Evolutionary conservation across 2,113 vertebrate species (phyloP).

Genomic region (Tyto alba): DNA sequence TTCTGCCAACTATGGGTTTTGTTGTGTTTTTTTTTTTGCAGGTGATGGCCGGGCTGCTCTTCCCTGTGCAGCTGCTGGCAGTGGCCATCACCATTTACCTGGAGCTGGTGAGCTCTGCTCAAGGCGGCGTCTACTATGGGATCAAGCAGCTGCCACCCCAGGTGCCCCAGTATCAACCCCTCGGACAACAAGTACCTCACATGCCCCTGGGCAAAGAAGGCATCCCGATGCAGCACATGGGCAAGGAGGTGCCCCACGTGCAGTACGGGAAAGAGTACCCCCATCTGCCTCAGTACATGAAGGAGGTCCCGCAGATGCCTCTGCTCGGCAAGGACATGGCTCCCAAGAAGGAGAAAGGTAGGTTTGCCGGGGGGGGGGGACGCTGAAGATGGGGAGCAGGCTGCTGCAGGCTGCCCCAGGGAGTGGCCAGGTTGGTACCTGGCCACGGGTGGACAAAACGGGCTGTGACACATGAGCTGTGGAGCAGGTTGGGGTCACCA

Average conservation of each 20-base stretch:
- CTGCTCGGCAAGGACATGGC: constrained; percentile 85
- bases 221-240: constrained; percentile 78
- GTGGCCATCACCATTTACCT: constrained; percentile 70
- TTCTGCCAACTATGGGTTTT: not conserved
- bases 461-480: not conserved
- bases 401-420: too few species aligned
- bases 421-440: not conserved
- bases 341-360: constrained; percentile 93
- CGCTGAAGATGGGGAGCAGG: too few species aligned
- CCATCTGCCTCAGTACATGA: constrained; percentile 86
- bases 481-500: not conserved
- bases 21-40: constrained; percentile 9
- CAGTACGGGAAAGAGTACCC: constrained; percentile 88
- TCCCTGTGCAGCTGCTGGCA: constrained; percentile 66
- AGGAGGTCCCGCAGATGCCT: constrained; percentile 86
- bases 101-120: constrained; percentile 64
- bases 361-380: too few species aligned
- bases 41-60: constrained; percentile 70
- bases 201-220: constrained; percentile 85
- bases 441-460: not conserved
- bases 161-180: constrained; percentile 80
- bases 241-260: constrained; percentile 88
- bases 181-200: constrained; percentile 87
- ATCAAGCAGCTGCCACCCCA: constrained; percentile 85
- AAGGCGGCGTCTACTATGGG: constrained; percentile 87